Conservation (phyloP, 2,888 invertebrate species). For the Mesopsocus fuscifrons region DNA sequence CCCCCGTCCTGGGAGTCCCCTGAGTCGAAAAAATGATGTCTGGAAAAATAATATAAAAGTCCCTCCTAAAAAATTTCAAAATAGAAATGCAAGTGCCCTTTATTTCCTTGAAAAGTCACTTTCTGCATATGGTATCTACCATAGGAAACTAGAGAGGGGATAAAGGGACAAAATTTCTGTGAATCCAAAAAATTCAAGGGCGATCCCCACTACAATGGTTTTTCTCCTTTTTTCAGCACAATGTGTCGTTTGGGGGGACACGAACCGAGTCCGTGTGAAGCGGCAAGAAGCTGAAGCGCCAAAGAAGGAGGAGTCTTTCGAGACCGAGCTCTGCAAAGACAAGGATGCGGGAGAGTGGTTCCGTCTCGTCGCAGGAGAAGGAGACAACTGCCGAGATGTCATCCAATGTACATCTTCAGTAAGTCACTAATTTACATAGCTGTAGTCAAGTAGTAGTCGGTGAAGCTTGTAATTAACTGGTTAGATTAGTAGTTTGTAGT, state of each 20-base stretch:
- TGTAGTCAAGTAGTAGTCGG: not conserved
- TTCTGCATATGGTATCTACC: no score
- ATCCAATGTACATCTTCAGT: conserved; percentile 89
- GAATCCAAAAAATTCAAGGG: no score
- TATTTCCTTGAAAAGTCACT: no score
- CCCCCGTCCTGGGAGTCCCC: no score
- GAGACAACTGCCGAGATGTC: conserved; percentile 84
- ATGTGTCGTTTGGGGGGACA: not conserved
- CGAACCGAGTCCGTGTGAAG: conserved; percentile 18
- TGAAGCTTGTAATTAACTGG: no score
- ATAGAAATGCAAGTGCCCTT: no score
- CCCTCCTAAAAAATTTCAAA: no score
- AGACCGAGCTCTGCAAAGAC: conserved; percentile 78
- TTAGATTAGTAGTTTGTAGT: not conserved
- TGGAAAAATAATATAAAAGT: no score
- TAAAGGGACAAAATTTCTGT: no score
- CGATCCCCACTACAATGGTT: no score
- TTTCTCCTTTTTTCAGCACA: not conserved
- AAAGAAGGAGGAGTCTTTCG: conserved; percentile 75
- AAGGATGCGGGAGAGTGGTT: conserved; percentile 93
- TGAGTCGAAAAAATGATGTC: no score
- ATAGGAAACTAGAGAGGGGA: no score
- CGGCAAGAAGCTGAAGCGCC: conserved; percentile 47
- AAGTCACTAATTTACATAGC: conserved; percentile 23
- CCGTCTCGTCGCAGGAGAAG: conserved; percentile 72